phyloP scores from a whole-genome alignment of 2,113 vertebrate genomes.

The Choloepus hoffmanni region DNA sequence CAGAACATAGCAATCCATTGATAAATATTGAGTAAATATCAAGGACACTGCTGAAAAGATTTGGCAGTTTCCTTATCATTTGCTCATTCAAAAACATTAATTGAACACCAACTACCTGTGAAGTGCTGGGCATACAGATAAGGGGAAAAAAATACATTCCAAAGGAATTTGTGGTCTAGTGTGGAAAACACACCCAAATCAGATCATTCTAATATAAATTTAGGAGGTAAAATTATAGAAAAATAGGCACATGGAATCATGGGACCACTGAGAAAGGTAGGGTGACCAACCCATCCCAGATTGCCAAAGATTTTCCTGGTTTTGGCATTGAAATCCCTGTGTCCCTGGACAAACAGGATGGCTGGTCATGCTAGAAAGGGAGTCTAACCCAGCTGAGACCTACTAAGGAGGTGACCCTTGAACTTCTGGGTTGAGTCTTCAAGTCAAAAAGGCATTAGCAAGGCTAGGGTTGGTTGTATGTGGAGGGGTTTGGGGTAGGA shows the following conservation, averaged over 20 bases:
- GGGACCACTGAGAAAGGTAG: not conserved
- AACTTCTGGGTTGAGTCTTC: not conserved
- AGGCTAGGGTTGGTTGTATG: not conserved
- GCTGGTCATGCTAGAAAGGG: not conserved
- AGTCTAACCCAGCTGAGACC: not conserved
- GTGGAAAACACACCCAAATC: not conserved
- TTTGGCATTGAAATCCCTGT: not conserved
- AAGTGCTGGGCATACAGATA: not conserved
- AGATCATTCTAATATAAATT: too few relatives aligned
- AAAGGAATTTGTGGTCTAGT: fast-evolving
- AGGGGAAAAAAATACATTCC: not conserved
- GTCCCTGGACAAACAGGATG: fast-evolving
- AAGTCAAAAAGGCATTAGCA: not conserved
- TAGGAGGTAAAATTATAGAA: not conserved
- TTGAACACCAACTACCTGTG: not conserved
- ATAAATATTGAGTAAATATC: not conserved
- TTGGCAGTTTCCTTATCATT: not conserved
- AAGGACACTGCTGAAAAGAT: not conserved
- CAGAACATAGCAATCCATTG: fast-evolving
- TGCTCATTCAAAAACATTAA: not conserved
- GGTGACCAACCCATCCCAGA: too few relatives aligned
- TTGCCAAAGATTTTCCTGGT: not conserved
- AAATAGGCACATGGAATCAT: not conserved
- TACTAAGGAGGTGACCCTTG: too few relatives aligned
- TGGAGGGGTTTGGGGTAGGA: not conserved